phyloP scores from a whole-genome alignment of 1,140 invertebrate species.

The Drosophila kurseongensis region DNA sequence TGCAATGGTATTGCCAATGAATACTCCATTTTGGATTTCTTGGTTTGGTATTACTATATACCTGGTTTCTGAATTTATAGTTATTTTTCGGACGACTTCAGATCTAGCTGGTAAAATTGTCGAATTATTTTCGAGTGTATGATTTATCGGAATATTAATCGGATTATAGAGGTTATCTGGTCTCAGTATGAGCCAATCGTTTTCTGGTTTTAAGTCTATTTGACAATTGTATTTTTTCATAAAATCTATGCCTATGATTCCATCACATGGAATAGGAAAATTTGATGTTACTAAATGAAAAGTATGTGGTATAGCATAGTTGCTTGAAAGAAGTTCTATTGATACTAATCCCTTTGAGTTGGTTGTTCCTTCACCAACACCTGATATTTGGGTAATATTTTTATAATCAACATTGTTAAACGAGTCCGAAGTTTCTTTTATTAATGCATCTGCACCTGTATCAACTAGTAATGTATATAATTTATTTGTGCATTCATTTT shows the following conservation, averaged over 20 bases:
- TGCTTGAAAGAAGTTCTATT: no score
- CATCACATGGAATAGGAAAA: constrained; percentile 4
- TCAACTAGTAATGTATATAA: constrained; percentile 1
- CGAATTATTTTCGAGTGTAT: constrained; percentile 2
- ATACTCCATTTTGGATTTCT: constrained; percentile 1
- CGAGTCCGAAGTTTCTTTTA: constrained; percentile 3
- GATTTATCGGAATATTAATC: constrained; percentile 1
- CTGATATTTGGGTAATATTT: constrained; percentile 3
- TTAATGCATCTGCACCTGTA: constrained; percentile 5
- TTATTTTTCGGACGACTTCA: neutral
- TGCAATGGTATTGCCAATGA: constrained; percentile 2
- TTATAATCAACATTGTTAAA: neutral
- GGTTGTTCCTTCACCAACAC: neutral
- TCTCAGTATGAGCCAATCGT: neutral
- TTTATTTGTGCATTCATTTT: neutral
- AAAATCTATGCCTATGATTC: constrained; percentile 4
- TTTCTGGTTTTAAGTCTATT: constrained; percentile 9
- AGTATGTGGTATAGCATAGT: neutral
- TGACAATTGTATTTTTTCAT: constrained; percentile 10
- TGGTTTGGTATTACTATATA: neutral
- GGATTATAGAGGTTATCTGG: constrained; percentile 1
- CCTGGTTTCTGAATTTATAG: neutral
- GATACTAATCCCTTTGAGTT: no score
- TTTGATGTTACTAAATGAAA: neutral
- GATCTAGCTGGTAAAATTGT: constrained; percentile 3